phyloP scores from a whole-genome alignment of 2,888 invertebrate species.

The Nemoura dubitans region DNA sequence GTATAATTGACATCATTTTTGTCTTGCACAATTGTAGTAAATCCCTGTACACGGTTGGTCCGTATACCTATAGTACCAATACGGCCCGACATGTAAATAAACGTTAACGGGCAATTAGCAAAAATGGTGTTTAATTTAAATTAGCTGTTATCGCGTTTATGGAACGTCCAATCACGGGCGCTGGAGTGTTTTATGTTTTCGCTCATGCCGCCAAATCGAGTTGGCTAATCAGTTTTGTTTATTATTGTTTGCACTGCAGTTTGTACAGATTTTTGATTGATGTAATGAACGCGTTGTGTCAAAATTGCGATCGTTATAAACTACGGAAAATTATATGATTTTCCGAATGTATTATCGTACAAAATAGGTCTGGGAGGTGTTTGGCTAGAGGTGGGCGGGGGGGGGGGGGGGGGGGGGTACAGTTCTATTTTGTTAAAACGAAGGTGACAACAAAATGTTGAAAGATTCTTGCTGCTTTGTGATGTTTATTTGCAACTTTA shows the following conservation, averaged over 20 bases:
- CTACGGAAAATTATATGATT: not conserved
- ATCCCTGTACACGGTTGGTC: not conserved
- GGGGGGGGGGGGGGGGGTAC: not conserved
- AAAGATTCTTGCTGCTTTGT: no score
- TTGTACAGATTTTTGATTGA: not conserved
- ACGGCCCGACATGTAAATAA: not conserved
- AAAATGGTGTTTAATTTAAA: conserved; percentile 12
- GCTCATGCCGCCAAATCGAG: not conserved
- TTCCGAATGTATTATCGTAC: not conserved
- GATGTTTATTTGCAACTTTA: not conserved
- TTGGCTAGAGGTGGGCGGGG: not conserved
- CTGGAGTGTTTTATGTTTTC: not conserved
- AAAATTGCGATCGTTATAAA: not conserved
- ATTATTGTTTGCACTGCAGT: conserved; percentile 7
- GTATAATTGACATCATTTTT: not conserved
- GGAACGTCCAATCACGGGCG: not conserved
- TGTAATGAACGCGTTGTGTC: not conserved
- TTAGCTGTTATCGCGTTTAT: not conserved
- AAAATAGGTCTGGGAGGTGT: not conserved
- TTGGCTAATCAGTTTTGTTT: conserved; percentile 7
- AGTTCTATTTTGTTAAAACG: not conserved
- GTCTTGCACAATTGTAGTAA: not conserved
- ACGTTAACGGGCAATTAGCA: not conserved
- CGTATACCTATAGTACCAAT: not conserved
- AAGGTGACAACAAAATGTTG: not conserved